Percentiles rank a stretch among this genome's conserved stretches.
Conservation (phyloP, 1,140 invertebrate genomes). For the Lamellibrachia luymesi region DNA sequence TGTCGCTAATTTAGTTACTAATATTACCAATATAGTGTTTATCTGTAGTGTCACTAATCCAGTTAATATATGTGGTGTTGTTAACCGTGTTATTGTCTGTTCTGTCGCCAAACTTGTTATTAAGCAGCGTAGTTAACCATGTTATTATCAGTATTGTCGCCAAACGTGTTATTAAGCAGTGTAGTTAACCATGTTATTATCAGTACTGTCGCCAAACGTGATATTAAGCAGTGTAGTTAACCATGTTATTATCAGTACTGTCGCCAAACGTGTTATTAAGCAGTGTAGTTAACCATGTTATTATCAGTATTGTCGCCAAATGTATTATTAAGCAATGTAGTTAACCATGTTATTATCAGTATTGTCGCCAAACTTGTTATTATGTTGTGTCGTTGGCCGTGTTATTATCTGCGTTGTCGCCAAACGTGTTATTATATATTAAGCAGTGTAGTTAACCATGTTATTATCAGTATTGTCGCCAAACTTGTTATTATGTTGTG, state of each 20-base stretch:
- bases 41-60: too few species aligned
- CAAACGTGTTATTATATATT: not conserved
- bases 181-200: not conserved
- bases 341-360: not conserved
- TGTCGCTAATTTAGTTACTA: too few species aligned
- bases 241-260: not conserved
- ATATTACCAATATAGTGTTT: too few species aligned
- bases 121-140: not conserved
- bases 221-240: not conserved
- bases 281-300: too few species aligned
- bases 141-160: not conserved
- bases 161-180: not conserved
- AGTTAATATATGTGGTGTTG: too few species aligned
- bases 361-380: not conserved
- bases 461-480: not conserved
- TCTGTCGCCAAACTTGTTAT: not conserved
- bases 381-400: not conserved
- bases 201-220: not conserved
- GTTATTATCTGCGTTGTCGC: not conserved
- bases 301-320: not conserved
- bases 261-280: not conserved
- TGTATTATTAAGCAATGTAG: not conserved
- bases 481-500: not conserved
- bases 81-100: too few species aligned
- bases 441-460: not conserved